phyloP scores from a whole-genome alignment of 2,113 vertebrate species.

The Alaudala cheleensis region DNA sequence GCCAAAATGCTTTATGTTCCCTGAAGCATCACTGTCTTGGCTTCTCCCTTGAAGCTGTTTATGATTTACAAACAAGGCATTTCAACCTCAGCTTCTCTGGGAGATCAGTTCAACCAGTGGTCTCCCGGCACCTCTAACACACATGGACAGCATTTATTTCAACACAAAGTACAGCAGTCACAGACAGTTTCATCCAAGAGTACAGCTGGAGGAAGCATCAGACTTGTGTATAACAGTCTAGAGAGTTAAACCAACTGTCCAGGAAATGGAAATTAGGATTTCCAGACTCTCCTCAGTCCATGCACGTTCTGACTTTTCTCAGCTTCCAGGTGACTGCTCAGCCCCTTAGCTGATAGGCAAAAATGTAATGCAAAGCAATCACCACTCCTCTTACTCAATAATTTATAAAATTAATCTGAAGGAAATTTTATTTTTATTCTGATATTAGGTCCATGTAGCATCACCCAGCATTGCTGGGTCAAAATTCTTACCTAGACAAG shows the following conservation, averaged over 20 bases:
- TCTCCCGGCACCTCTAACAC: background rate
- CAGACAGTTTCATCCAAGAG: conserved; percentile 23
- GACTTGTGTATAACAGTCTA: background rate
- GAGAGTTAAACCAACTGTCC: conserved; percentile 3
- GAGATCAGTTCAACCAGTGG: background rate
- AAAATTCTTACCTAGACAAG: background rate
- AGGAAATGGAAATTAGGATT: conserved; percentile 16
- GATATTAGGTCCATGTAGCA: background rate
- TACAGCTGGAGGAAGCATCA: conserved; percentile 54
- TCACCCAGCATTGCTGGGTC: background rate
- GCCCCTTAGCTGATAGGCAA: background rate
- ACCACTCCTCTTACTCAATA: background rate
- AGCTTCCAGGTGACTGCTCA: background rate
- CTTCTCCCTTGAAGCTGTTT: conserved; percentile 4
- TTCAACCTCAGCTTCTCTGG: background rate
- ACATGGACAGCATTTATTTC: conserved; percentile 31
- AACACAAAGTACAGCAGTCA: background rate
- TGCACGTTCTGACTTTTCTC: background rate
- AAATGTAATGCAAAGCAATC: background rate
- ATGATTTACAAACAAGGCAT: conserved; percentile 46
- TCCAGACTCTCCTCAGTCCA: background rate
- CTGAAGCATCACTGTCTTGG: background rate
- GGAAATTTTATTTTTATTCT: background rate
- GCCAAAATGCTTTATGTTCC: background rate
- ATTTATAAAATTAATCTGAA: background rate